A percentile compares a stretch with the other conserved stretches of the same genome.
These are phyloP conservation scores for Zoanthus sansibaricus DNA, from an alignment of 92 coral and sea anemone species.

Conservation along the genomic window DNA sequence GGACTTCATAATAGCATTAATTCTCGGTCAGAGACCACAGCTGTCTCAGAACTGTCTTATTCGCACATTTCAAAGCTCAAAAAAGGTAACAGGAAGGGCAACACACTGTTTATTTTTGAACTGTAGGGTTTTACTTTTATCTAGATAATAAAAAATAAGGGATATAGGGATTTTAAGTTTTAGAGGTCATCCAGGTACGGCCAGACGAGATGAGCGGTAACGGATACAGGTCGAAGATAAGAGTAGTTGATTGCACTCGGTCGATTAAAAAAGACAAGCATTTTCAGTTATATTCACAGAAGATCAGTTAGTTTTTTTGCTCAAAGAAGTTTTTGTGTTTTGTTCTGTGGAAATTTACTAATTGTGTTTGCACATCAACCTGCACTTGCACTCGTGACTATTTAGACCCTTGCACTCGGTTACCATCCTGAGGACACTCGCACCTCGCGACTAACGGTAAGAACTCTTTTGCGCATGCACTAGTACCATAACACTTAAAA, in stretches of 20 bases:
- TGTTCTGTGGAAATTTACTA: slow-evolving; percentile 26
- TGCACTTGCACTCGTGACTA: slow-evolving; percentile 65
- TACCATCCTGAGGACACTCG: slow-evolving; percentile 10
- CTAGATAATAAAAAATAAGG: no score
- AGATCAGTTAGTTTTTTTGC: neutral
- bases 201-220: neutral
- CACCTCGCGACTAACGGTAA: slow-evolving; percentile 37
- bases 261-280: neutral
- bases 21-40: no score
- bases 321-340: neutral
- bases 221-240: no score
- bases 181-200: neutral
- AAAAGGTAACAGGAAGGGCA: no score
- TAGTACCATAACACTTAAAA: neutral
- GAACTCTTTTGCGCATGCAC: slow-evolving; percentile 8
- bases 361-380: slow-evolving; percentile 36
- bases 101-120: no score
- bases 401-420: slow-evolving; percentile 12
- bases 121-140: no score
- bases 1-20: no score
- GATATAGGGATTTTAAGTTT: no score
- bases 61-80: no score
- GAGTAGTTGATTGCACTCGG: no score
- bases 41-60: no score
- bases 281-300: neutral